Base-by-base conservation (phyloP, 2,888 invertebrate species). In the Lamproptera curius region DNA sequence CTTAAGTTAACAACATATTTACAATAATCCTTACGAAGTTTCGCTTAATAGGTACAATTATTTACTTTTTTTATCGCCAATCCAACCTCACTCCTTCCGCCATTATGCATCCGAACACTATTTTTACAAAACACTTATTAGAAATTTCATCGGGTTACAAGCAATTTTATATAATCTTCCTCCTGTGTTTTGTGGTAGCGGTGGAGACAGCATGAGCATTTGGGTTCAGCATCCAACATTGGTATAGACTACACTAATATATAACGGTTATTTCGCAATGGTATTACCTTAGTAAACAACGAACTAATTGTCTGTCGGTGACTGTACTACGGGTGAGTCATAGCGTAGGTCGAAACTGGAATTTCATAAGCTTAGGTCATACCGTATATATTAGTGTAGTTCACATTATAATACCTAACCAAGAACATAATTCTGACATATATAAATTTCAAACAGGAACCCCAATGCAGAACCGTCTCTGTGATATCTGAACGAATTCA, bases 1-100 rank as follows among this genome's bases (percentile, higher is more conserved):
- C 76, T 81, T 77, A 75, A 59, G 60, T 69, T 76, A 82, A 81
- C 74, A 85, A 82, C 82, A 80, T 86, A 85, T 85, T 78, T 85
- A 86, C 84, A 85, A 58, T 49, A 60, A 48, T 57, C 62, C 56
- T 62, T 64, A 60, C 57, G 52, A 51, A 55, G 58, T 67, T 23
- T 77, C 43, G 75, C 70, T 80, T 78, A 80, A 66, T 73, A 77
- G 71, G 73, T 80, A 78, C 67, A 70, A 65, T 71, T 71, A 68
- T 64, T 68, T 68, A 60, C 59, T 61, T 57, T 47, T 60, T 52
- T 54, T 58, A 55, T 55, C n/a, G n/a, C 46, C 43, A 54, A 41
- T 20, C 20, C 38, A 48, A 49, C 53, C 15, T 10, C 28, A 10
- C 59, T 57, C 58, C 58, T 56, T 60, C 61, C 56, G 62, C 55